A percentile compares a stretch with the other conserved stretches of the same genome.
These are phyloP conservation scores for Heliopora coerulea DNA, from an alignment of 92 coral and sea anemone species.

Conservation along the genomic window DNA sequence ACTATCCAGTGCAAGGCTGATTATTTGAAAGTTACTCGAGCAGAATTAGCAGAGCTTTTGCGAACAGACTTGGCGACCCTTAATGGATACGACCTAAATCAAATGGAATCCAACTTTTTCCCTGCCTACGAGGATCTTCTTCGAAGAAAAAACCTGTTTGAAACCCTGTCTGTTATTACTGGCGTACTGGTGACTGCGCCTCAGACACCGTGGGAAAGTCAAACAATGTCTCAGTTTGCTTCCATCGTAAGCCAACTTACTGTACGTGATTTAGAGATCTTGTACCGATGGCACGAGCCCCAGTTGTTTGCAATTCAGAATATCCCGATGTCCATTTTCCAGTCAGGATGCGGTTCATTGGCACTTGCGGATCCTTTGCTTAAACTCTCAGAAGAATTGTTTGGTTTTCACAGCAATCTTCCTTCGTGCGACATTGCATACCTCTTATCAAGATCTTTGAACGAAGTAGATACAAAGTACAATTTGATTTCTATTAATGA, in stretches of 20 bases:
- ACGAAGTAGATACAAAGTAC: constrained; percentile 23
- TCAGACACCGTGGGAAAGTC: constrained; percentile 19
- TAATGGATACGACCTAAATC: background rate
- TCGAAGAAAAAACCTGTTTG: constrained; percentile 28
- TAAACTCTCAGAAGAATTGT: background rate
- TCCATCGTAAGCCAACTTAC: background rate
- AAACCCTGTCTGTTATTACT: constrained; percentile 4
- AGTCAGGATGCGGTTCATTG: background rate
- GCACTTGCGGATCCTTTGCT: background rate
- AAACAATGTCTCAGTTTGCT: constrained; percentile 24
- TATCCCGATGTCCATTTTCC: constrained; percentile 16
- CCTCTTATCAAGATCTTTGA: constrained; percentile 34
- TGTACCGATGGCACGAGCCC: constrained; percentile 22
- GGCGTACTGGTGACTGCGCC: background rate
- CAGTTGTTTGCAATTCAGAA: constrained; percentile 34
- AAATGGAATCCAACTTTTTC: constrained; percentile 8
- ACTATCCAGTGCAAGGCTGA: constrained; percentile 18
- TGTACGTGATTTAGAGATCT: constrained; percentile 27
- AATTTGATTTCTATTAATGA: background rate
- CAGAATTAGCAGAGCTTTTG: constrained; percentile 22
- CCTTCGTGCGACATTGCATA: constrained; percentile 22
- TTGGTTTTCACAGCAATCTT: constrained; percentile 16
- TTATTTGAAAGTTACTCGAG: background rate
- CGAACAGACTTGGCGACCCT: constrained; percentile 1
- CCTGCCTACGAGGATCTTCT: constrained; percentile 20